A percentile compares a stretch with the other conserved stretches of the same genome.
Evolutionary conservation across 2,113 vertebrate genomes (phyloP).

Genomic region (Hoplias malabaricus): DNA sequence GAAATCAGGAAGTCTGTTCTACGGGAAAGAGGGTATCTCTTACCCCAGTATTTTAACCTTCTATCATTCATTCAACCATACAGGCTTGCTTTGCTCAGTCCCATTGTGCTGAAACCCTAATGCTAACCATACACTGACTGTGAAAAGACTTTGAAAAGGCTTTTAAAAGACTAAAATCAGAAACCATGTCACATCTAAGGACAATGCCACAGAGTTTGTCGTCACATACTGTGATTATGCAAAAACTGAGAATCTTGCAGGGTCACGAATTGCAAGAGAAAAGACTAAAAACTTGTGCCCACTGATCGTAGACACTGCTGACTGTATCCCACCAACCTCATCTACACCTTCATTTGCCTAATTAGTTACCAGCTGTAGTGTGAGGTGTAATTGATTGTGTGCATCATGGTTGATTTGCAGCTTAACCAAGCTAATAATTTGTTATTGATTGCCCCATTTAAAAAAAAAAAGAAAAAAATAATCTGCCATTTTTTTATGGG

Average conservation of each 20-base stretch:
- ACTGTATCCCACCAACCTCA: slow-evolving; percentile 29
- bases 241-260: too few relatives aligned
- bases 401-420: slow-evolving; percentile 66
- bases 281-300: too few relatives aligned
- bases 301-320: slow-evolving; percentile 27
- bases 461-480: slow-evolving; percentile 52
- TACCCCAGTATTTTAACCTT: too few relatives aligned
- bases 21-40: not conserved
- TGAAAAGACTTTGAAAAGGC: too few relatives aligned
- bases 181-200: too few relatives aligned
- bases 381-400: slow-evolving; percentile 63
- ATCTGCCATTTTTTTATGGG: slow-evolving; percentile 43
- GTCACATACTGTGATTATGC: too few relatives aligned
- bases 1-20: not conserved
- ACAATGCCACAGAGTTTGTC: too few relatives aligned
- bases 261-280: too few relatives aligned
- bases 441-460: slow-evolving; percentile 71
- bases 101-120: slow-evolving; percentile 10
- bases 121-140: too few relatives aligned
- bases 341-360: slow-evolving; percentile 56
- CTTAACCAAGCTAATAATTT: slow-evolving; percentile 72
- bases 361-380: slow-evolving; percentile 61
- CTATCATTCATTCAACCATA: not conserved
- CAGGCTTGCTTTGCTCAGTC: too few relatives aligned
- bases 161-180: too few relatives aligned